Conservation (phyloP, 1,140 invertebrate genomes). For the Lutraria rhynchaena region DNA sequence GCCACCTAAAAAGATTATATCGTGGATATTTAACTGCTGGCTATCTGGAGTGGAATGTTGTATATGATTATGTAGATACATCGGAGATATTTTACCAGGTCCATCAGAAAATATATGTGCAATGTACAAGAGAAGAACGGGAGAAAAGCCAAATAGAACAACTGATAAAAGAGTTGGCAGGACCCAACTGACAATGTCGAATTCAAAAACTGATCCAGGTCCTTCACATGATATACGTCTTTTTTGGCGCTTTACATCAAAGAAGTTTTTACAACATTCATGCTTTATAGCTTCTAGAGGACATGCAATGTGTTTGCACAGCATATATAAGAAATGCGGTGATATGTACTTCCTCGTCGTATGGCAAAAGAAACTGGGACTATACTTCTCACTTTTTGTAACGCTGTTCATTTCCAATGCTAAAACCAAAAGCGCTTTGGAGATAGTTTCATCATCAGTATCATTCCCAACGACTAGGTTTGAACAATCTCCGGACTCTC, state of each 20-base stretch:
- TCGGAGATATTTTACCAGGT: not conserved
- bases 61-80: not conserved
- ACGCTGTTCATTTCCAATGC: slow-evolving; percentile 9
- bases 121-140: slow-evolving; percentile 27
- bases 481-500: slow-evolving; percentile 30
- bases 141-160: slow-evolving; percentile 16
- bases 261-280: slow-evolving; percentile 28
- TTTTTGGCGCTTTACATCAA: not conserved
- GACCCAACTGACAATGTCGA: slow-evolving; percentile 45
- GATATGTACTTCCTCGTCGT: slow-evolving; percentile 15
- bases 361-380: slow-evolving; percentile 51
- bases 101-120: not conserved
- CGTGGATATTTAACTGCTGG: not conserved
- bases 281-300: slow-evolving; percentile 42
- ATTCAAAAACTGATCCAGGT: slow-evolving; percentile 13
- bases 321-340: slow-evolving; percentile 18
- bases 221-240: slow-evolving; percentile 1
- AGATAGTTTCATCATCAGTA: slow-evolving; percentile 7
- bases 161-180: slow-evolving; percentile 44
- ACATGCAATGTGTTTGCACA: slow-evolving; percentile 53
- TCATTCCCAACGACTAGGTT: slow-evolving; percentile 42
- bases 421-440: slow-evolving; percentile 10
- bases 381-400: slow-evolving; percentile 31
- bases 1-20: slow-evolving; percentile 13
- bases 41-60: not conserved